Percentiles rank a stretch among this genome's conserved stretches.
Conservation (phyloP, 2,113 vertebrate species). For the Lasiurus cinereus region DNA sequence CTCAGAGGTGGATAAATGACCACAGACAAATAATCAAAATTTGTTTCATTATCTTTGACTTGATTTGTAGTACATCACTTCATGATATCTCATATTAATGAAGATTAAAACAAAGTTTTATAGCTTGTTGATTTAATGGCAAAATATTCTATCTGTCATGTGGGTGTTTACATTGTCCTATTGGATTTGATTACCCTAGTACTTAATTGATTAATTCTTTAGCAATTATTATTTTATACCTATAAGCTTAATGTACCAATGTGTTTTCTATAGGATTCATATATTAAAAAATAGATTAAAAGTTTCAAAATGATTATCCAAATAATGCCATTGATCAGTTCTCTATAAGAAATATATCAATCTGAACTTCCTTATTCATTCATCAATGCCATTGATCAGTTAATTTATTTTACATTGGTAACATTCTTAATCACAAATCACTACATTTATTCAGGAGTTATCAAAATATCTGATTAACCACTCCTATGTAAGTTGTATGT, state of each 20-base stretch:
- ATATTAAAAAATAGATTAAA: not conserved
- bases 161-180: not conserved
- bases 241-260: not conserved
- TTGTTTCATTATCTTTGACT: not conserved
- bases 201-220: not conserved
- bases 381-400: not conserved
- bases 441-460: not conserved
- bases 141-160: not conserved
- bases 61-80: not conserved
- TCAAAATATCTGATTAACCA: constrained; percentile 8
- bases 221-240: not conserved
- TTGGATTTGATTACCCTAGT: not conserved
- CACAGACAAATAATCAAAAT: not conserved
- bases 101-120: not conserved
- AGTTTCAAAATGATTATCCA: constrained; percentile 5
- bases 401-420: not conserved
- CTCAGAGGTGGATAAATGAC: not conserved
- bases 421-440: not conserved
- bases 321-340: not conserved
- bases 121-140: not conserved
- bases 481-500: not conserved
- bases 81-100: not conserved
- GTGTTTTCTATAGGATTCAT: not conserved
- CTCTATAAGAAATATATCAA: too few species aligned
- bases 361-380: too few species aligned